Base-by-base conservation (phyloP, 1,140 invertebrate genomes). In the Bombyx mori region DNA sequence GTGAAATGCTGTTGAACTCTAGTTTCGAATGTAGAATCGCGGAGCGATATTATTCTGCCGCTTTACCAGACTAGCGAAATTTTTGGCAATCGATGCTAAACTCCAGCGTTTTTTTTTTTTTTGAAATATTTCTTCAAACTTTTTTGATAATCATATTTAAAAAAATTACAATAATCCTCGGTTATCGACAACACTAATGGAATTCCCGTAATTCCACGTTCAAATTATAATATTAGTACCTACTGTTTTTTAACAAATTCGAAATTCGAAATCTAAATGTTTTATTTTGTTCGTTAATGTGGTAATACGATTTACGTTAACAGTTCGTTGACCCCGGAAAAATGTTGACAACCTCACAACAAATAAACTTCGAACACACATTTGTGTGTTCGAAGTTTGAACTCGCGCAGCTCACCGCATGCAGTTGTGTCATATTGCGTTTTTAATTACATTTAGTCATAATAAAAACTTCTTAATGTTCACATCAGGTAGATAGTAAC, bases 1-100 rank as follows among this genome's bases (percentile, higher is more conserved):
- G 81, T 86, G 81, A 86, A 84, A 83, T 78, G 81, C 72, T 84
- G 71, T 83, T 86, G 81, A 86, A 84, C 83, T 79, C 80, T 82
- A 82, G 73, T 74, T 67, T 74, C 69, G 73, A 76, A 71, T 74
- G 75, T 75, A 69, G 67, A 69, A 75, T 77, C 69, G 55, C 69
- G 56, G 66, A 62, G 56, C 59, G 60, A 59, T 65, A 59, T 61
- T 68, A 60, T 60, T 58, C 56, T 51, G 50, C 58, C 57, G 65
- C 58, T 69, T 71, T 63, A 56, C 50, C 42, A 44, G 42, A 42
- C 60, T 67, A 65, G 65, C 71, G 73, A 63, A 73, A 73, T 77
- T 71, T 69, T 81, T 75, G 76, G 69, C 68, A 79, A 18, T 12
- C 51, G 48, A 49, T 49, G 48, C 12, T 18, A 71, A 66, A 59